phyloP scores from a whole-genome alignment of 2,888 invertebrate species.

The Chymomyza fuscimana region DNA sequence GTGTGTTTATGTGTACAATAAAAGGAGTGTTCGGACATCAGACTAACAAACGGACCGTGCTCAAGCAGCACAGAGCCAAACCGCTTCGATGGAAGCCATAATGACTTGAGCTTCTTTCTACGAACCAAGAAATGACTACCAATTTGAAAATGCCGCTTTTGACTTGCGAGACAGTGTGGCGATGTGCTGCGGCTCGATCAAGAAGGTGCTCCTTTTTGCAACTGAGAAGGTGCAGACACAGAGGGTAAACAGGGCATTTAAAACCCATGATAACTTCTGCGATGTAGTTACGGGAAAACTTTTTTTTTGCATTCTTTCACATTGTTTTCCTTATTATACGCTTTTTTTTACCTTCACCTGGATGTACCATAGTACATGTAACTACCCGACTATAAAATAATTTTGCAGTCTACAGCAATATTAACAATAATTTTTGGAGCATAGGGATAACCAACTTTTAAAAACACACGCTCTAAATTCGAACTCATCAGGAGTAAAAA shows the following conservation, averaged over 20 bases:
- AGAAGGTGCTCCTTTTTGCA: slow-evolving; percentile 6
- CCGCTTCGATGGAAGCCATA: slow-evolving; percentile 78
- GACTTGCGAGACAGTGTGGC: slow-evolving; percentile 76
- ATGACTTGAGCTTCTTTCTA: slow-evolving; percentile 76
- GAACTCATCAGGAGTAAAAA: too few relatives aligned
- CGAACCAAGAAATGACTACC: slow-evolving; percentile 78
- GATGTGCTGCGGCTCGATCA: slow-evolving; percentile 58
- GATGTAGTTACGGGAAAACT: neutral
- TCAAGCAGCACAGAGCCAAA: slow-evolving; percentile 61
- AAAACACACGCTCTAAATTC: too few relatives aligned
- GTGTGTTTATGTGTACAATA: slow-evolving; percentile 54
- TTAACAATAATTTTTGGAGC: too few relatives aligned
- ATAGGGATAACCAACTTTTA: too few relatives aligned
- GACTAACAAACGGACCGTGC: slow-evolving; percentile 70
- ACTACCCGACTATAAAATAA: too few relatives aligned
- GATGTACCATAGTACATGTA: too few relatives aligned
- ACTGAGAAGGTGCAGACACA: slow-evolving; percentile 5
- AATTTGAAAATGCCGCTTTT: slow-evolving; percentile 74
- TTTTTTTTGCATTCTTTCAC: neutral
- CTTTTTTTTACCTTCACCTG: too few relatives aligned
- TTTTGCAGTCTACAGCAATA: too few relatives aligned
- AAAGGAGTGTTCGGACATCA: slow-evolving; percentile 72
- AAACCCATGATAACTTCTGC: neutral
- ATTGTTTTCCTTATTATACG: too few relatives aligned
- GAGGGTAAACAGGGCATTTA: slow-evolving; percentile 3